Base-by-base conservation (phyloP, 2,888 invertebrate species). In the Daptonema setosum region DNA sequence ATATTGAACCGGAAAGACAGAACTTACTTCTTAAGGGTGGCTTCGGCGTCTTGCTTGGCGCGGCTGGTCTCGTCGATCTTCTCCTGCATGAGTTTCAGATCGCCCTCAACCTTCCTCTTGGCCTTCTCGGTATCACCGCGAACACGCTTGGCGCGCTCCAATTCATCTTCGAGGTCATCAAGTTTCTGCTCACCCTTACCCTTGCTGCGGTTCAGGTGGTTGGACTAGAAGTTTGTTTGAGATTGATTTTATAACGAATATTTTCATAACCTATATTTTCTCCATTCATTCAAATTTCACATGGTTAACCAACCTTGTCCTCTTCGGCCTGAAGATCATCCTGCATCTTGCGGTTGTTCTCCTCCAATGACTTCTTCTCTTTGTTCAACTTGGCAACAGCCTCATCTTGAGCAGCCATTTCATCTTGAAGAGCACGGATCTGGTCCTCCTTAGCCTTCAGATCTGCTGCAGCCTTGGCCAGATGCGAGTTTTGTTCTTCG, bases 341-440 rank as follows among this genome's bases (percentile, higher is more conserved):
- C 59, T 66, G 64, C 30, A 73, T 69, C 63, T 72, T 72, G 63
- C 73, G 61, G 58, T 63, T 63, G 24, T 51, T 43, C 73, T 93
- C 93, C 61, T 90, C 88, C 52, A 87, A 81, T 75, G 84, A 80
- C 77, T 93, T 93, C 84, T 91, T 91, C 74, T 93, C 93, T 78
- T 93, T 93, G 81, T 88, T 87, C 75, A 93, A 78, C 77, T 93
- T 93, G 80, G 90, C 90, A 80, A 95, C 88, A 76, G 88, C 84
- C 71, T 95, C 93, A 71, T 95, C 93, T 77, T 93, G 93, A 79
- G 87, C 88, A 72, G 91, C 88, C 78, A 93, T 91, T 77, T 95
- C 93, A 71, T 93, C 93, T 29, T 60, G 59, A 17, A 54, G 22
- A 2, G 45, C 35, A 11, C 54, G 54, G 11, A 54, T 54, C 45